Conservation (phyloP, 2,113 vertebrate genomes). For the Argyrosomus japonicus region DNA sequence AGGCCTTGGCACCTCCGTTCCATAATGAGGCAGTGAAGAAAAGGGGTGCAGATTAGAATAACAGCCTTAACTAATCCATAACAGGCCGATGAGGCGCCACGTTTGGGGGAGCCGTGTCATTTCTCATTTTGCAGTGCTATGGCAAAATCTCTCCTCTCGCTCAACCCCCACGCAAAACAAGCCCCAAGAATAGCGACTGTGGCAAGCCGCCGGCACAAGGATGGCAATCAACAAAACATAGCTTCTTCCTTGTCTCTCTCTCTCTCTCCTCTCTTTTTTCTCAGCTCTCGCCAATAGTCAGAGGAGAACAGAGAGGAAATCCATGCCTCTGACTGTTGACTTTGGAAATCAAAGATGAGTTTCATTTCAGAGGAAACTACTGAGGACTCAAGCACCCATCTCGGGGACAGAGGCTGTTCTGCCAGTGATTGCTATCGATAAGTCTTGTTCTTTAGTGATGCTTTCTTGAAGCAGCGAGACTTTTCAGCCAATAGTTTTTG, state of each 20-base stretch:
- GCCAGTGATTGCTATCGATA: conserved; percentile 40
- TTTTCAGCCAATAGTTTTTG: neutral
- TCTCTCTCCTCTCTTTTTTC: conserved; percentile 13
- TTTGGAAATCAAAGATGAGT: conserved; percentile 62
- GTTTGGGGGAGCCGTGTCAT: conserved; percentile 72
- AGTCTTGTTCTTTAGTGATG: conserved; percentile 21
- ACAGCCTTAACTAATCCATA: conserved; percentile 79
- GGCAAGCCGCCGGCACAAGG: conserved; percentile 60
- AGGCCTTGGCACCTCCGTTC: conserved; percentile 74
- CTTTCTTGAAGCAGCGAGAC: neutral
- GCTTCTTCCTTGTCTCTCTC: conserved; percentile 25
- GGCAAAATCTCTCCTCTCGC: conserved; percentile 60
- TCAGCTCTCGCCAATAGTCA: conserved; percentile 30
- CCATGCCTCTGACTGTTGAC: conserved; percentile 63
- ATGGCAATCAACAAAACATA: conserved; percentile 59
- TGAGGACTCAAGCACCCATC: conserved; percentile 15
- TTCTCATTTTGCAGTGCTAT: conserved; percentile 64
- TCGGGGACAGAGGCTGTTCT: conserved; percentile 20
- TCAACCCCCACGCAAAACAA: conserved; percentile 65
- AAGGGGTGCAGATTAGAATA: conserved; percentile 78
- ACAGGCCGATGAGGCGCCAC: conserved; percentile 66
- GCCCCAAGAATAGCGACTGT: conserved; percentile 66
- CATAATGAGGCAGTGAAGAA: conserved; percentile 76
- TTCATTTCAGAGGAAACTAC: conserved; percentile 27
- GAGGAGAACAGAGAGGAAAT: conserved; percentile 52